Conservation (phyloP, 2,113 vertebrate species). For the Grammomys surdaster region DNA sequence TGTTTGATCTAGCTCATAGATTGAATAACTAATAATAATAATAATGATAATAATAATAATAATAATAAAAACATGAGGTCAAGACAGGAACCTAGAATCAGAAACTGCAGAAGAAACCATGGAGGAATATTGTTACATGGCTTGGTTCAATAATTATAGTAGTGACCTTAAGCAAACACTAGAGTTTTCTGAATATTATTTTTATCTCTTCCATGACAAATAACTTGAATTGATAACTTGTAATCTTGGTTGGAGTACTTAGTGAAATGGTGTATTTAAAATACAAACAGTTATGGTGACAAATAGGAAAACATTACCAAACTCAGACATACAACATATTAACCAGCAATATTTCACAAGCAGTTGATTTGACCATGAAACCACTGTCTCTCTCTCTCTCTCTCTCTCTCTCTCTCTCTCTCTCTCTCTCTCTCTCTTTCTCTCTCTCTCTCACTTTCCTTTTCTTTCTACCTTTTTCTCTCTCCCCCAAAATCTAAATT, state of each 20-base stretch:
- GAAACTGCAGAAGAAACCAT: neutral
- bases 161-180: neutral
- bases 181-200: neutral
- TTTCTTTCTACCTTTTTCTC: neutral
- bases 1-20: neutral
- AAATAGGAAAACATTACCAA: neutral
- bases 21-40: neutral
- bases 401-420: too few species aligned
- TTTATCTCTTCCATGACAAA: neutral
- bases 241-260: neutral
- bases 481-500: neutral
- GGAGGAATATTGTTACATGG: neutral
- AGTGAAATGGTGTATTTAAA: neutral
- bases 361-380: neutral
- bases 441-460: neutral
- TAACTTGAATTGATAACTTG: constrained; percentile 38
- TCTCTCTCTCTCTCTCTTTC: too few species aligned
- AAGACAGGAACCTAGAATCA: neutral
- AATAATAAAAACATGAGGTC: neutral
- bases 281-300: neutral
- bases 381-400: rapidly evolving
- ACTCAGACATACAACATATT: neutral
- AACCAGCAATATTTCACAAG: neutral
- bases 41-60: too few species aligned
- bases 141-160: neutral